Base-by-base conservation (phyloP, 37 sponge, comb jelly and placozoan genomes). In the Agelas oroides region DNA sequence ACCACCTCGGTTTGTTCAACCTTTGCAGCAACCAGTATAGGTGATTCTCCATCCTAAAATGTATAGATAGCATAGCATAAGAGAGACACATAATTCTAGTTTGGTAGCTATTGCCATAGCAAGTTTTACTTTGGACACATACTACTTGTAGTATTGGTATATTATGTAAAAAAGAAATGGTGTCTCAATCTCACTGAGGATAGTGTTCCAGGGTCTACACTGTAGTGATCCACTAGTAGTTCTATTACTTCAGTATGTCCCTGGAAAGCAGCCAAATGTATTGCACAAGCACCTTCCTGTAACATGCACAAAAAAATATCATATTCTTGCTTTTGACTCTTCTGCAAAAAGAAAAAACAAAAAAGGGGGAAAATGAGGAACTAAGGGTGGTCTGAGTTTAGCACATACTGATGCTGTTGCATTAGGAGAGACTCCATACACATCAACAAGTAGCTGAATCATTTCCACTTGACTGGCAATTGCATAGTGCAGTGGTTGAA, bases 401-500 rank as follows among this genome's bases (percentile, higher is more conserved):
- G 46, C 46, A 46, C 27, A 28, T 56, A 77, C 41, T 34, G 33
- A 16, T 6, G 62, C 3, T 30, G 34, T 28, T 59, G 36, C 62
- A 59, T 24, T 32, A 23, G 62, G 35, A 18, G 77, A 32, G 12
- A 77, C 77, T 25, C 62, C 35, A 31, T 77, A 57, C 30, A 18
- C 62, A 11, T 77, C 62, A 56, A 77, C 28, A 2, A 77, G 19
- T 3, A 59, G 25, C 57, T 57, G 62, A 57, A 77, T 77, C 5
- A 77, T 77, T 56, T 59, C 35, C 16, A 59, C 20, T 3, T 77
- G 3, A 19, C 77, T 62, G 30, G 8, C 77, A 1, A 55, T 25
- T 28, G 61, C 77, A 77, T 20, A 77, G 34, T 77, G 77, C 15
- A 73, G 2, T 53, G 75, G 18, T 55, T 73, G 75, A n/a, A 73